Evolutionary conservation across 2,888 invertebrate genomes (phyloP).

Genomic region (Synergus itoensis): DNA sequence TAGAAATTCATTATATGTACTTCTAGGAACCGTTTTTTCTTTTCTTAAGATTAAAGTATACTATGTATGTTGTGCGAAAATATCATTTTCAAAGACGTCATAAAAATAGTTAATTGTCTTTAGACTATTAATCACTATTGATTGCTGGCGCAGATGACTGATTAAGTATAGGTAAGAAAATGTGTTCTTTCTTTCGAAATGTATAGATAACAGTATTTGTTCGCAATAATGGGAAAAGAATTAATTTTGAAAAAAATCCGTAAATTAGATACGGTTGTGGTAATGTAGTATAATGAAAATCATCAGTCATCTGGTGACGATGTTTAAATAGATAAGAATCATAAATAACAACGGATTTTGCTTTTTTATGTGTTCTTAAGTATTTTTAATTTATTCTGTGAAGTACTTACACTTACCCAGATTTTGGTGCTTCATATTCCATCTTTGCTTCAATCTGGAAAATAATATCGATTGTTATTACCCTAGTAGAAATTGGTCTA

Average conservation of each 20-base stretch:
- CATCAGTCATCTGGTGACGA: not conserved
- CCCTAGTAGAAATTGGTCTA: too few species aligned
- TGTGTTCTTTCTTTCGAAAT: not conserved
- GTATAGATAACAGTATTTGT: not conserved
- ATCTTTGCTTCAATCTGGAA: not conserved
- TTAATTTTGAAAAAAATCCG: not conserved
- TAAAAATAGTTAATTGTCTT: not conserved
- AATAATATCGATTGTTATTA: too few species aligned
- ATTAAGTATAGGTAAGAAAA: not conserved
- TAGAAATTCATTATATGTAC: not conserved
- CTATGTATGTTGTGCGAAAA: not conserved
- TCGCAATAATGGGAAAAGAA: not conserved
- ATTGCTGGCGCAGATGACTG: not conserved
- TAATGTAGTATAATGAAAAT: not conserved
- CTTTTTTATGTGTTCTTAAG: too few species aligned
- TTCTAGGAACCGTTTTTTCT: not conserved
- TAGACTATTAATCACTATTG: conserved; percentile 7
- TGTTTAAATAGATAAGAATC: not conserved
- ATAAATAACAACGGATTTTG: not conserved
- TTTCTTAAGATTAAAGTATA: not conserved
- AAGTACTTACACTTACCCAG: too few species aligned
- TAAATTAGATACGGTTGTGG: not conserved
- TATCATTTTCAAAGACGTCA: not conserved
- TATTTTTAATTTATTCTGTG: too few species aligned
- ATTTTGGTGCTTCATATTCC: too few species aligned